Evolutionary conservation across 1,140 invertebrate genomes (phyloP).

Genomic region (Orchesella cincta): DNA sequence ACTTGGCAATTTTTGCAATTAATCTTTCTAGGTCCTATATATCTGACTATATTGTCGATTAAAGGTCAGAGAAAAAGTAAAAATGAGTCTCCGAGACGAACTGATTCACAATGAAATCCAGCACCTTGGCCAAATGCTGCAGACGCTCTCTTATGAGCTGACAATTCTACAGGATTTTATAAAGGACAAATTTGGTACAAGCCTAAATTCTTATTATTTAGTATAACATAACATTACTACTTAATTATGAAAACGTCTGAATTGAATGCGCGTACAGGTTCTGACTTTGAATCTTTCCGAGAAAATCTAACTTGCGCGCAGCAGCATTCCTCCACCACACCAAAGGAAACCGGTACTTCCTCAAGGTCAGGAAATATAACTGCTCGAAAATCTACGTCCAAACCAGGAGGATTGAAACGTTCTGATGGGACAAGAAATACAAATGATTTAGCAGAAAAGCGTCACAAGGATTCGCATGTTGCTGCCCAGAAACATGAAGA

Average conservation of each 20-base stretch:
- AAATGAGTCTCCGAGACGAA: background rate
- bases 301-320: background rate
- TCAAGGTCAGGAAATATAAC: background rate
- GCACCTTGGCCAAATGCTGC: background rate
- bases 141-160: background rate
- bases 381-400: slow-evolving; percentile 5
- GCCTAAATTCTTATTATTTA: background rate
- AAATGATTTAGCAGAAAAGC: background rate
- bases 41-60: no score
- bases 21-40: no score
- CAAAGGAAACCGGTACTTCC: background rate
- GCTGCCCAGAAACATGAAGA: no score
- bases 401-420: background rate
- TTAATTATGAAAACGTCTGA: background rate
- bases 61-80: no score
- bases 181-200: slow-evolving; percentile 4
- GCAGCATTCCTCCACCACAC: background rate
- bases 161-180: background rate
- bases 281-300: background rate
- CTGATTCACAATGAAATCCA: slow-evolving; percentile 1
- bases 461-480: background rate
- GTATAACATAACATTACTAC: background rate
- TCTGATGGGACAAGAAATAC: no score
- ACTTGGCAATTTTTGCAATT: no score
- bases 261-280: background rate